phyloP scores from a whole-genome alignment of 1,140 invertebrate species.

The Ostrea denselamellosa region DNA sequence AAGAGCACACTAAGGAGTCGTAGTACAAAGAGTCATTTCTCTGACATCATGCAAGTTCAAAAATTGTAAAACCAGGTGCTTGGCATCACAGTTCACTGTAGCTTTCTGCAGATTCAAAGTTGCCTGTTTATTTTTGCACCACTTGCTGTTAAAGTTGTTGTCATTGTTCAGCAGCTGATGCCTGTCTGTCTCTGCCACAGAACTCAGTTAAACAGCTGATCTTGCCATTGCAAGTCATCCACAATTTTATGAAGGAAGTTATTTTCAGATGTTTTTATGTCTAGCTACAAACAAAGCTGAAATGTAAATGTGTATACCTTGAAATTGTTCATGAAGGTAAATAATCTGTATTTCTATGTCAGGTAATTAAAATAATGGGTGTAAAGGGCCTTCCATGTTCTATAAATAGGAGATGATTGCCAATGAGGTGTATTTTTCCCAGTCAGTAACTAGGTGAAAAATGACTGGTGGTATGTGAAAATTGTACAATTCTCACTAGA shows the following conservation, averaged over 20 bases:
- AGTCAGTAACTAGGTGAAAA: slow-evolving; percentile 19
- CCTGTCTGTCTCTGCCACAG: slow-evolving; percentile 8
- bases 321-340: neutral
- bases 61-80: slow-evolving; percentile 29
- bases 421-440: slow-evolving; percentile 4
- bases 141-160: slow-evolving; percentile 24
- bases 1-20: slow-evolving; percentile 4
- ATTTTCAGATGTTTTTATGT: neutral
- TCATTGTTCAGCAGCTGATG: slow-evolving; percentile 25
- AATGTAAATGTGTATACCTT: neutral
- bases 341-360: slow-evolving; percentile 1
- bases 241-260: neutral
- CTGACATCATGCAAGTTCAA: neutral
- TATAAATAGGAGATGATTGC: slow-evolving; percentile 33
- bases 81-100: slow-evolving; percentile 30
- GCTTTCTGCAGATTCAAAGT: neutral
- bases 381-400: neutral
- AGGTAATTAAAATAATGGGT: neutral
- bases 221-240: neutral
- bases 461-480: slow-evolving; percentile 32
- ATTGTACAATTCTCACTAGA: slow-evolving; percentile 33
- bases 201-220: slow-evolving; percentile 15
- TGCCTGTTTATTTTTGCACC: slow-evolving; percentile 32
- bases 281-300: neutral
- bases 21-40: too few species aligned